Conservation (phyloP, 2,113 vertebrate species). For the Gila orcuttii region DNA sequence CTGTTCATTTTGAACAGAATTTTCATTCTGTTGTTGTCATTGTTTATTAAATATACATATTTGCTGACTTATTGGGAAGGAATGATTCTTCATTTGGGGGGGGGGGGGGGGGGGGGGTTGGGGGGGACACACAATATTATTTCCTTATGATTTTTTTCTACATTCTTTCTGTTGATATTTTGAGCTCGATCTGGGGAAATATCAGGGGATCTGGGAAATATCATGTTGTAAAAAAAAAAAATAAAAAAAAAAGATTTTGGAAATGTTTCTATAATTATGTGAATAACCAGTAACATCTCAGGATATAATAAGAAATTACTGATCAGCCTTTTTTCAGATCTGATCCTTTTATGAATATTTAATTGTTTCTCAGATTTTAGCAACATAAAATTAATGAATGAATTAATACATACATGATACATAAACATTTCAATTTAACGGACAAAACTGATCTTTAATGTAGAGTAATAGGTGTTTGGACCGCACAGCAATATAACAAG, state of each 20-base stretch:
- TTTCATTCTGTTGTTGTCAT: neutral
- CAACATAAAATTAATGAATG: neutral
- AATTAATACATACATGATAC: neutral
- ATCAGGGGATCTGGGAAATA: neutral
- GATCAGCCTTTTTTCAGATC: too few relatives aligned
- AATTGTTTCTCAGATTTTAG: neutral
- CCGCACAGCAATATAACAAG: neutral
- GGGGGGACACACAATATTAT: too few relatives aligned
- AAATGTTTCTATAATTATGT: too few relatives aligned
- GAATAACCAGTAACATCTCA: too few relatives aligned
- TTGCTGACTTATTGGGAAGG: neutral
- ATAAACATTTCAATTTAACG: neutral
- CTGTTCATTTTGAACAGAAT: neutral
- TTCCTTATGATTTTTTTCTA: neutral
- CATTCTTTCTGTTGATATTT: neutral
- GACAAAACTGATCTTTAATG: neutral
- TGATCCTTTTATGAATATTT: neutral
- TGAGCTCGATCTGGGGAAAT: neutral
- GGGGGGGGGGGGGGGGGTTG: too few relatives aligned
- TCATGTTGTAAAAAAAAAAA: too few relatives aligned
- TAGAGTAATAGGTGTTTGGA: neutral
- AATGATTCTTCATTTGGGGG: neutral
- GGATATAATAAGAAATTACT: too few relatives aligned
- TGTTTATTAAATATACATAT: constrained; percentile 19
- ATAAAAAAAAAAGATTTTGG: too few relatives aligned